Conservation (phyloP, 2,888 invertebrate genomes). For the Hesperia comma region DNA sequence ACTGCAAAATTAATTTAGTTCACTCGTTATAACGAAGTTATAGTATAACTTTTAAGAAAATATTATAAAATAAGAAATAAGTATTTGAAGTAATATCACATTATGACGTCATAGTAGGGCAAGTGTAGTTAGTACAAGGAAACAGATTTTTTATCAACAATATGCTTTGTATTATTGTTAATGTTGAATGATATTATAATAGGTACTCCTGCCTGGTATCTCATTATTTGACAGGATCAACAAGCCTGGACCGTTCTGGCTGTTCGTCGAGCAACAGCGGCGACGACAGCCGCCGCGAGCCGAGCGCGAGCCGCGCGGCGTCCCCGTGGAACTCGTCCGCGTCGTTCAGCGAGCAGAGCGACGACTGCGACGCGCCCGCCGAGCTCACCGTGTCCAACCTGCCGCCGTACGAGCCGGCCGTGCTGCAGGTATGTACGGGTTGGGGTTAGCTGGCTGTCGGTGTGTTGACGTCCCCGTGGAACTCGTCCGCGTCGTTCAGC, state of each 20-base stretch:
- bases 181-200: too few species aligned
- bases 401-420: constrained; percentile 67
- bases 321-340: constrained; percentile 79
- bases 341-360: constrained; percentile 74
- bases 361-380: constrained; percentile 61
- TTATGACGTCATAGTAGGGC: too few species aligned
- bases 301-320: constrained; percentile 60
- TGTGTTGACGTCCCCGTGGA: constrained; percentile 76
- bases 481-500: constrained; percentile 73
- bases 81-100: too few species aligned
- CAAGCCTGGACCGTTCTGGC: constrained; percentile 69
- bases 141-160: too few species aligned
- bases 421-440: constrained; percentile 66
- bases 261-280: constrained; percentile 75
- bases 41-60: too few species aligned
- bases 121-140: too few species aligned
- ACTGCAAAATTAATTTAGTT: too few species aligned
- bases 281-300: constrained; percentile 64
- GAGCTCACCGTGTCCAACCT: constrained; percentile 76
- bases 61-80: too few species aligned
- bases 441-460: too few species aligned
- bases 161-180: too few species aligned
- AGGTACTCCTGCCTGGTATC: too few species aligned
- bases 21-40: too few species aligned
- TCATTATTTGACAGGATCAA: constrained; percentile 64